Evolutionary conservation across 2,113 vertebrate genomes (phyloP).

Genomic region (Calidris pygmaea): DNA sequence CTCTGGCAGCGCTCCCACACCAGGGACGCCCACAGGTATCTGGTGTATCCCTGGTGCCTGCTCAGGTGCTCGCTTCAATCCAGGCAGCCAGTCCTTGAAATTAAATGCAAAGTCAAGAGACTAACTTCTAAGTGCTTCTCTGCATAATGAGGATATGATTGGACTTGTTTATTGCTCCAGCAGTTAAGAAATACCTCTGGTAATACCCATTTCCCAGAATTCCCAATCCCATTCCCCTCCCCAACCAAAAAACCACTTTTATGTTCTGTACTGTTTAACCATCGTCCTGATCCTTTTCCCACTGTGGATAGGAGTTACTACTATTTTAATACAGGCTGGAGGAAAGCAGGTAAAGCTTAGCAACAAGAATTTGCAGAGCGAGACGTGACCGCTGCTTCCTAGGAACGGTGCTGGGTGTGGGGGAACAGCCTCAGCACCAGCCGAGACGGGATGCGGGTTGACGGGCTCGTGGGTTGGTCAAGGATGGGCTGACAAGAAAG

Average conservation of each 20-base stretch:
- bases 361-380: background rate
- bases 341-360: background rate
- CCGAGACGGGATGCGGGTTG: background rate
- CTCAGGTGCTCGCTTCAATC: slow-evolving; percentile 27
- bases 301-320: background rate
- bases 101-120: slow-evolving; percentile 27
- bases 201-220: background rate
- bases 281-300: background rate
- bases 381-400: background rate
- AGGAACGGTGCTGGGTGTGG: background rate
- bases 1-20: background rate
- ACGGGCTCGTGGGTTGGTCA: background rate
- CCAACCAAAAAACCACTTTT: background rate
- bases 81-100: slow-evolving; percentile 18
- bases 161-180: background rate
- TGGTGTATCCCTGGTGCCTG: background rate
- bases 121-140: background rate
- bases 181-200: background rate
- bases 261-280: background rate
- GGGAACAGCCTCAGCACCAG: background rate
- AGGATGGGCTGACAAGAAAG: background rate
- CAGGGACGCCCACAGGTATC: background rate
- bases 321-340: background rate
- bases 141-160: slow-evolving; percentile 13
- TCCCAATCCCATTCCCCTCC: background rate